Evolutionary conservation across 2,888 invertebrate species (phyloP).

Genomic region (Phania funesta): DNA sequence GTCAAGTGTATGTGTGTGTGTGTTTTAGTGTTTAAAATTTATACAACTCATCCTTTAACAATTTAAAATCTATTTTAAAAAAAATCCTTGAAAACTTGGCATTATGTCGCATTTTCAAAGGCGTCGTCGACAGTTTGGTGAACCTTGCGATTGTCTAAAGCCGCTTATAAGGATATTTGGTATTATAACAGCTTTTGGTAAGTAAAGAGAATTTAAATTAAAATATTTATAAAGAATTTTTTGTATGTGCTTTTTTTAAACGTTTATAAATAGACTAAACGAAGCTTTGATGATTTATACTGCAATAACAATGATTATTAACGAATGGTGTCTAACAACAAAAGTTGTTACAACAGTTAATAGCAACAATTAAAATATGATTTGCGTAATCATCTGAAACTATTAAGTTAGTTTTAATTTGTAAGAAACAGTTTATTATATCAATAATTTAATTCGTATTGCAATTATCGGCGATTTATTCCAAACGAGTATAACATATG

Average conservation of each 20-base stretch:
- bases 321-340: background rate
- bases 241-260: background rate
- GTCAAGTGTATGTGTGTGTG: constrained; percentile 36
- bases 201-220: constrained; percentile 67
- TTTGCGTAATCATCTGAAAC: no score
- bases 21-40: constrained; percentile 2
- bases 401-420: no score
- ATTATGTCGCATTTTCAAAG: constrained; percentile 75
- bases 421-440: no score
- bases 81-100: constrained; percentile 61
- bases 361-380: background rate
- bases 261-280: background rate
- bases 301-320: background rate
- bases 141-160: constrained; percentile 78
- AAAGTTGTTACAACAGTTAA: background rate
- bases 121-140: constrained; percentile 77
- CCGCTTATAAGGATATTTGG: constrained; percentile 79
- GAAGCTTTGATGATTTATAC: background rate
- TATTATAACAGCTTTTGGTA: constrained; percentile 79
- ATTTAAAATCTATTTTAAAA: constrained; percentile 13
- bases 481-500: no score
- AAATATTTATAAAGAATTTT: background rate
- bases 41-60: constrained; percentile 15
- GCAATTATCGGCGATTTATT: no score
- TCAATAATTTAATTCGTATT: no score